phyloP scores from a whole-genome alignment of 2,797 vertebrate genomes.

The Carcharodon carcharias region DNA sequence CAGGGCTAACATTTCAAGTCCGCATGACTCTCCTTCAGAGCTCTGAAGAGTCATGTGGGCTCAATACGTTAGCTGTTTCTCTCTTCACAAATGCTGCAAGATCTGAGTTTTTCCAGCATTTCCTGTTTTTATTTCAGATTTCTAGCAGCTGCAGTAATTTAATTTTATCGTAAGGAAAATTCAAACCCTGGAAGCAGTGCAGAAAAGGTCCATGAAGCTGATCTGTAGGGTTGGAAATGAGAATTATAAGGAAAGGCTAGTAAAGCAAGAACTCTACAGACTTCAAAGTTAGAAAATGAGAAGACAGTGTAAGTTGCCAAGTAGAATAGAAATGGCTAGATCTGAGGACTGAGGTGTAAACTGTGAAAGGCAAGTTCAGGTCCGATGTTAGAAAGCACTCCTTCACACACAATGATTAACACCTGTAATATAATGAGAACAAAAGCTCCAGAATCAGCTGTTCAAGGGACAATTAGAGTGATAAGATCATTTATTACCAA shows the following conservation, averaged over 20 bases:
- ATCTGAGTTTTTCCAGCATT: no score
- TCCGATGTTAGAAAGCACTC: neutral
- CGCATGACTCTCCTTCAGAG: no score
- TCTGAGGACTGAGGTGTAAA: neutral
- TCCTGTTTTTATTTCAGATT: no score
- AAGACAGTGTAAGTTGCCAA: neutral
- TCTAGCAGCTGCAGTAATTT: no score
- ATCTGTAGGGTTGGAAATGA: neutral
- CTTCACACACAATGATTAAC: neutral
- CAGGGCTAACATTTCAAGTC: no score
- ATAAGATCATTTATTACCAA: neutral
- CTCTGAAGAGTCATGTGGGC: no score
- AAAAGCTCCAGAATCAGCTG: neutral
- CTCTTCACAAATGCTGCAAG: no score
- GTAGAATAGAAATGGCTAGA: neutral
- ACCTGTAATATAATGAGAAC: neutral
- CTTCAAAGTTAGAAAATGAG: neutral
- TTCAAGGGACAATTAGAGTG: neutral
- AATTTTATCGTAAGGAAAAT: neutral
- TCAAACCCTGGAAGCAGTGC: neutral
- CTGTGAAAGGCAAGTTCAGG: neutral
- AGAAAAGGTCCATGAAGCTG: neutral
- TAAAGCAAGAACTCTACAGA: neutral
- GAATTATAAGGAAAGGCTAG: neutral
- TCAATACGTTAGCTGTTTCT: no score